Conservation (phyloP, 2,797 vertebrate genomes). For the Channa striata region DNA sequence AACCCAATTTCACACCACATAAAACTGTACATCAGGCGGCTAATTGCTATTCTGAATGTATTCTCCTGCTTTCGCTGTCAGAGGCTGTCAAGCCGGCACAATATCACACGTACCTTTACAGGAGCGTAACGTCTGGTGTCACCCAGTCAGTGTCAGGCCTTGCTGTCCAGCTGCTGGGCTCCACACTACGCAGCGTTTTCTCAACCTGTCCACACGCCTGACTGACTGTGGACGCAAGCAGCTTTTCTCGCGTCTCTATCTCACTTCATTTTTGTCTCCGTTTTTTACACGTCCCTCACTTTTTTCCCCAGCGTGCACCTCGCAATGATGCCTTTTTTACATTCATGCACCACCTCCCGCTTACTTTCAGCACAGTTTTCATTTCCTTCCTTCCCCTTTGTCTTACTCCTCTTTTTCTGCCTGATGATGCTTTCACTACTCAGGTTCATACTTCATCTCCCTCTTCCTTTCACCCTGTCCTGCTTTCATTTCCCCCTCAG, state of each 20-base stretch:
- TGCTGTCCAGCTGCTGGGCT: constrained; percentile 17
- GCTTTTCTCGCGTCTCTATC: constrained; percentile 23
- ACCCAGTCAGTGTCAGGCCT: constrained; percentile 32
- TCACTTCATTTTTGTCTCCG: constrained; percentile 14
- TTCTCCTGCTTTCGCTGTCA: constrained; percentile 25
- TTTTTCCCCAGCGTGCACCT: constrained; percentile 8
- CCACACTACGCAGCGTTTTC: constrained; percentile 21
- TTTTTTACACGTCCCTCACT: constrained; percentile 9
- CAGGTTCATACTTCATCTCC: constrained; percentile 50
- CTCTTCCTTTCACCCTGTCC: constrained; percentile 23
- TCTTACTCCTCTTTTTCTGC: constrained; percentile 28
- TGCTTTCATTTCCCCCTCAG: constrained; percentile 37
- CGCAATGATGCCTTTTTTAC: constrained; percentile 33
- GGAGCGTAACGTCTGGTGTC: constrained; percentile 43
- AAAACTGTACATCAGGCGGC: constrained; percentile 66
- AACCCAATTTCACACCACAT: constrained; percentile 69
- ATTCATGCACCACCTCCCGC: constrained; percentile 40
- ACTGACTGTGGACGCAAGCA: constrained; percentile 41
- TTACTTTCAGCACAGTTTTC: constrained; percentile 28
- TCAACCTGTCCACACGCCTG: constrained; percentile 41
- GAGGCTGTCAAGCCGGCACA: constrained; percentile 30
- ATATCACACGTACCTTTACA: constrained; percentile 33
- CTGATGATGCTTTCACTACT: constrained; percentile 44
- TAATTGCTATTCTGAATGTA: constrained; percentile 55
- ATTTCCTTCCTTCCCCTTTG: constrained; percentile 54